phyloP scores from a whole-genome alignment of 2,888 invertebrate genomes.

The Dendrolimus pini region DNA sequence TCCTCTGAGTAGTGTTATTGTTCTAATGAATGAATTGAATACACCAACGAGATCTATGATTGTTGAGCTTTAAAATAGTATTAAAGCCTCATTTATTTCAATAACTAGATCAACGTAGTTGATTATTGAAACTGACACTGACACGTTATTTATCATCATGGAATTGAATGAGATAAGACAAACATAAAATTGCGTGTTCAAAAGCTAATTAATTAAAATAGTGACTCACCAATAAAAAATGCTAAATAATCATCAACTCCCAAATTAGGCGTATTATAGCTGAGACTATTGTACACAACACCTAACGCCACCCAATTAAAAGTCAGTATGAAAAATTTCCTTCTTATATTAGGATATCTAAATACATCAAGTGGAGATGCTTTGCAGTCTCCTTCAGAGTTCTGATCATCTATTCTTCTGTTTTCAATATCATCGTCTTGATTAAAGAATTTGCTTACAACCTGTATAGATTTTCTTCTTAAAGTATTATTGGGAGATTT shows the following conservation, averaged over 20 bases:
- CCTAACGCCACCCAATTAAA: slow-evolving; percentile 82
- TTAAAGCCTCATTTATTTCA: too few species aligned
- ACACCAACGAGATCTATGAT: too few species aligned
- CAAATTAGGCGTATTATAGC: slow-evolving; percentile 80
- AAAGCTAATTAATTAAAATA: slow-evolving; percentile 1
- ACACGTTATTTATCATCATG: too few species aligned
- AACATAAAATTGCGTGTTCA: slow-evolving; percentile 1
- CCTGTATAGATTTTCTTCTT: slow-evolving; percentile 52
- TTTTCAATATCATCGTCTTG: slow-evolving; percentile 46
- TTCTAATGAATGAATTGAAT: too few species aligned
- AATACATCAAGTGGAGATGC: slow-evolving; percentile 80
- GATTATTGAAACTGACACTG: too few species aligned
- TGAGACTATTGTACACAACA: slow-evolving; percentile 82
- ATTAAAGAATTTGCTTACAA: slow-evolving; percentile 50
- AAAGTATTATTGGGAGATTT: slow-evolving; percentile 42
- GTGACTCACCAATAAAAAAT: slow-evolving; percentile 78
- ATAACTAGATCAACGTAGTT: too few species aligned
- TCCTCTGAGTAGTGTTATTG: too few species aligned
- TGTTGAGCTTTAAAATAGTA: too few species aligned
- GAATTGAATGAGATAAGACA: too few species aligned
- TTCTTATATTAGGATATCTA: slow-evolving; percentile 80
- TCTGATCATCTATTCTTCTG: slow-evolving; percentile 59
- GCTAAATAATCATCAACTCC: slow-evolving; percentile 82
- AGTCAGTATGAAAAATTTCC: slow-evolving; percentile 79
- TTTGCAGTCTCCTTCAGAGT: slow-evolving; percentile 64